phyloP scores from a whole-genome alignment of 2,888 invertebrate genomes.

The Phytoseiulus persimilis region DNA sequence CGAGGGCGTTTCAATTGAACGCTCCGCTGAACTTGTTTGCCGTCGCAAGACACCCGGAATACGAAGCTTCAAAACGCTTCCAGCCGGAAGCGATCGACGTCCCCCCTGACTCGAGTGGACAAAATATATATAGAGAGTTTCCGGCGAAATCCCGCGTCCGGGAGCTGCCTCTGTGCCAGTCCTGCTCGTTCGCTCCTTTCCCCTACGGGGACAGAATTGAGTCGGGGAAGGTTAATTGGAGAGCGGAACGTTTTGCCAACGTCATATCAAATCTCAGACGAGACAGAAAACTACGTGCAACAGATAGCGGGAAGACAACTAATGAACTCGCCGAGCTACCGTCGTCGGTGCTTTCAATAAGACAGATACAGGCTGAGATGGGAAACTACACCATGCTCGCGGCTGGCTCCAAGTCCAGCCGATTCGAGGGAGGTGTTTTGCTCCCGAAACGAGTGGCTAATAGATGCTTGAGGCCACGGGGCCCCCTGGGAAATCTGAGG shows the following conservation, averaged over 20 bases:
- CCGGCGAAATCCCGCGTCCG: no score
- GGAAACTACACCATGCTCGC: not conserved
- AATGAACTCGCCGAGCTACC: not conserved
- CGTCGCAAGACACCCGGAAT: no score
- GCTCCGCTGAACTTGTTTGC: no score
- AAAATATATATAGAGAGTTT: no score
- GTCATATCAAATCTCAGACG: not conserved
- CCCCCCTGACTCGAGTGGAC: no score
- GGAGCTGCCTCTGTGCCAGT: no score
- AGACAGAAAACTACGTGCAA: not conserved
- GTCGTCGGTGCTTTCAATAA: not conserved
- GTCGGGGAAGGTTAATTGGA: not conserved
- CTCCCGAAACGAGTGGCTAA: not conserved
- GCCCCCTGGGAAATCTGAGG: not conserved
- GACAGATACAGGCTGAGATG: no score
- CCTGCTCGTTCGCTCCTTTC: not conserved
- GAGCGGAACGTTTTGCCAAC: not conserved
- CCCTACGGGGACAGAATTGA: not conserved
- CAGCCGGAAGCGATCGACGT: no score
- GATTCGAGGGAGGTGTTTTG: not conserved
- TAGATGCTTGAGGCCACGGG: not conserved
- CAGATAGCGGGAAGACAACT: not conserved
- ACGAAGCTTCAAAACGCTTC: no score
- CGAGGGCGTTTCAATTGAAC: no score
- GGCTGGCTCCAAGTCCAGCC: not conserved